Conservation (phyloP, 1,140 invertebrate genomes). For the Drosophila punjabiensis region DNA sequence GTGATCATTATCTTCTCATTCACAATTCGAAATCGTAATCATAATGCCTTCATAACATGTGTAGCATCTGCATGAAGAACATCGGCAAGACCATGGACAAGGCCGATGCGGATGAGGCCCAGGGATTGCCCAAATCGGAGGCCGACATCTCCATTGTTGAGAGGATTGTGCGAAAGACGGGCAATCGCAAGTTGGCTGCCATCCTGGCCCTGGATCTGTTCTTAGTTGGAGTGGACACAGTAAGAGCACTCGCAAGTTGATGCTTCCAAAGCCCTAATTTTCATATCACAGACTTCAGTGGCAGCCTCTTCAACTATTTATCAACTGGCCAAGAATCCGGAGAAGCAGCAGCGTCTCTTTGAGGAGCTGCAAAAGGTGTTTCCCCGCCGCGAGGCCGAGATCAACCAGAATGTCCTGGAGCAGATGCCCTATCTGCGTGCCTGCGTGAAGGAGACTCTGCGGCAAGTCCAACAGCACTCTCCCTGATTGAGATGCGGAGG, state of each 20-base stretch:
- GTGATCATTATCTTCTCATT: slow-evolving; percentile 35
- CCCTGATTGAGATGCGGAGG: not conserved
- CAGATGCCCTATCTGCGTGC: slow-evolving; percentile 93
- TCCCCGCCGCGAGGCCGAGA: slow-evolving; percentile 86
- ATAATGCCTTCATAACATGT: slow-evolving; percentile 3
- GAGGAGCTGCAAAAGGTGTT: slow-evolving; percentile 90
- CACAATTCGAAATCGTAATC: not conserved
- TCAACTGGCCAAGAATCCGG: slow-evolving; percentile 91
- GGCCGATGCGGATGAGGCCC: slow-evolving; percentile 74
- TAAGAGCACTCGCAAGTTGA: slow-evolving; percentile 81
- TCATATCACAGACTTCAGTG: slow-evolving; percentile 89
- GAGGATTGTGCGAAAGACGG: slow-evolving; percentile 87
- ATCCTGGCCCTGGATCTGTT: slow-evolving; percentile 93
- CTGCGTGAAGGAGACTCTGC: slow-evolving; percentile 95
- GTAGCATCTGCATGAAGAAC: slow-evolving; percentile 88
- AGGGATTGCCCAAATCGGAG: slow-evolving; percentile 77
- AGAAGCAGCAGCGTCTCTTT: slow-evolving; percentile 90
- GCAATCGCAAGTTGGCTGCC: slow-evolving; percentile 90
- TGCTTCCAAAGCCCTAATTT: not conserved
- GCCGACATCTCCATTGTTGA: slow-evolving; percentile 88
- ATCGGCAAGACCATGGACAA: slow-evolving; percentile 87
- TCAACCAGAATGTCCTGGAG: slow-evolving; percentile 89
- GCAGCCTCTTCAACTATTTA: slow-evolving; percentile 92
- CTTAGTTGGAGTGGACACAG: slow-evolving; percentile 95
- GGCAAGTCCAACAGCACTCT: slow-evolving; percentile 86